A percentile compares a stretch with the other conserved stretches of the same genome.
These are phyloP conservation scores for Smutsia temminckii DNA, from an alignment of 2,797 vertebrate genomes.

Conservation along the genomic window DNA sequence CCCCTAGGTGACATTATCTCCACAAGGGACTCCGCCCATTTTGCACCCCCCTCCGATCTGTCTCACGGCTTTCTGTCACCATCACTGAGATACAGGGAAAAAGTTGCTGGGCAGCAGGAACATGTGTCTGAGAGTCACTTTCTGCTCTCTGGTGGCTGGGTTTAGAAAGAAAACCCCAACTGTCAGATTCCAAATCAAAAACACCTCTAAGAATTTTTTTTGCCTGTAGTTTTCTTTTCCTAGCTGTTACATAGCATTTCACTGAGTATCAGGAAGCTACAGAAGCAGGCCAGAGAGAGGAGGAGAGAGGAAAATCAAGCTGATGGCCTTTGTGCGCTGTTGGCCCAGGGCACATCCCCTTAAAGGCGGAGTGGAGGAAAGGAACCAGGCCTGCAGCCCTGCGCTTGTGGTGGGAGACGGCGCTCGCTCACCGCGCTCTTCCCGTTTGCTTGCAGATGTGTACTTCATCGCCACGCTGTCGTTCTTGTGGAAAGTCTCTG, in stretches of 20 bases:
- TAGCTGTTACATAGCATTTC: not conserved
- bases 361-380: fast-evolving
- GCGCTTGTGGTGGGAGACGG: fast-evolving
- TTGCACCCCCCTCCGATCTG: not conserved
- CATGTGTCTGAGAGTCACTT: not conserved
- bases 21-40: not conserved
- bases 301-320: fast-evolving
- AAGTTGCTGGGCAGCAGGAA: not conserved
- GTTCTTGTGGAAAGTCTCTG: slow-evolving; percentile 98
- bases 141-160: not conserved
- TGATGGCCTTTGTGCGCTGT: not conserved
- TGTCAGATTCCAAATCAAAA: slow-evolving; percentile 8
- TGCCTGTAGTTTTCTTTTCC: not conserved
- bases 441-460: slow-evolving; percentile 87
- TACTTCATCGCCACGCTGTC: slow-evolving; percentile 97
- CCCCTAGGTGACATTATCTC: fast-evolving
- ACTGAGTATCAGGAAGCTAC: not conserved
- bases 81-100: not conserved
- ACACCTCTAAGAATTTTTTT: not conserved
- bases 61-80: fast-evolving
- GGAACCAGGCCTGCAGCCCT: fast-evolving
- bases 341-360: too few species aligned
- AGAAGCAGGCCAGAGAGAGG: not conserved
- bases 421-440: not conserved
- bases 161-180: not conserved